These are phyloP conservation scores for Myotis myotis DNA, from an alignment of 2,797 vertebrate genomes.

Conservation along the genomic window DNA sequence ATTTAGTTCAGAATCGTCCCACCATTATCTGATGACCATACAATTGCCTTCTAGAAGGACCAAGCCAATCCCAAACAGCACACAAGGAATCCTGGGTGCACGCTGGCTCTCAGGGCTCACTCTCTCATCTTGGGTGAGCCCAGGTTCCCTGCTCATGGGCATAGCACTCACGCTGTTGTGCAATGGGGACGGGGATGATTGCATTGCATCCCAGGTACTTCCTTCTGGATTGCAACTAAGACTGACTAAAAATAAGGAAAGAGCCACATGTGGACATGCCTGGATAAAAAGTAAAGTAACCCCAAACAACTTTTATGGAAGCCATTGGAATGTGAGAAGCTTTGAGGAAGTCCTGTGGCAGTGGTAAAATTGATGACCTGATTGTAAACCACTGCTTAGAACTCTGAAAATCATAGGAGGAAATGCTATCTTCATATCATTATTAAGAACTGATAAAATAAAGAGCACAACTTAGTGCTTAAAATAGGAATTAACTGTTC, in stretches of 20 bases:
- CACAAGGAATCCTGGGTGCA: background rate
- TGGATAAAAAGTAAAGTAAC: background rate
- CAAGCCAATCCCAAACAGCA: background rate
- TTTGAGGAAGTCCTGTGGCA: constrained; percentile 11
- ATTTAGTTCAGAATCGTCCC: background rate
- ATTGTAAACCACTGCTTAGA: background rate
- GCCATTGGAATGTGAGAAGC: background rate
- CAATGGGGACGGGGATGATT: background rate
- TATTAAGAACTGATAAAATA: background rate
- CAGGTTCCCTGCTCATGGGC: background rate
- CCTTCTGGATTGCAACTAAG: background rate
- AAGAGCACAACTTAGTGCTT: background rate
- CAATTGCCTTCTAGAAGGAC: background rate
- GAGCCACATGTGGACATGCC: background rate
- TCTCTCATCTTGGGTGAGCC: background rate
- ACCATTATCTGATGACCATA: background rate
- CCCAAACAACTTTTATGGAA: background rate
- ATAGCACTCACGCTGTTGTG: background rate
- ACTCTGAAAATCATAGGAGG: background rate
- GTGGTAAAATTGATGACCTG: constrained; percentile 6
- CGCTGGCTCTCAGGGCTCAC: background rate
- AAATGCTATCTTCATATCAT: constrained; percentile 7
- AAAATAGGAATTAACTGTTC: constrained; percentile 21
- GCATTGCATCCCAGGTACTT: background rate
- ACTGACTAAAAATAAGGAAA: constrained; percentile 6